These are phyloP conservation scores for Asbolus verrucosus DNA, from an alignment of 1,140 invertebrate species.

Conservation along the genomic window DNA sequence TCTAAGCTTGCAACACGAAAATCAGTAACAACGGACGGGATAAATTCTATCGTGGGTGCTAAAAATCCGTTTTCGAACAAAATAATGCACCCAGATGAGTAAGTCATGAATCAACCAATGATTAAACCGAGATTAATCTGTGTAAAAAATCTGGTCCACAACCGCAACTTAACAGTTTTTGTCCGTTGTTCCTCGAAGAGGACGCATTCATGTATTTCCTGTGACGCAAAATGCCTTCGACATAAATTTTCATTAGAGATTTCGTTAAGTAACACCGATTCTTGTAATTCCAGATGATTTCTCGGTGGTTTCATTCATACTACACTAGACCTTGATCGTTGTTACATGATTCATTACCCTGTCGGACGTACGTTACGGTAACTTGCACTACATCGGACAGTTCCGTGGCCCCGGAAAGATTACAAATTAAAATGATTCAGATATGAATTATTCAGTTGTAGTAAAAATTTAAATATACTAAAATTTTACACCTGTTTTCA, in stretches of 20 bases:
- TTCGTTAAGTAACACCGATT: conserved; percentile 19
- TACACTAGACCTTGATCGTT: conserved; percentile 24
- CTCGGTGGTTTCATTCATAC: conserved; percentile 29
- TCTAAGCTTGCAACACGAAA: neutral
- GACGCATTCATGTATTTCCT: conserved; percentile 17
- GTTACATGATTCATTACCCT: conserved; percentile 32
- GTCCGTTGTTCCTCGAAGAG: conserved; percentile 6
- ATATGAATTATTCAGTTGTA: conserved; percentile 14
- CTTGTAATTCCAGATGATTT: conserved; percentile 25
- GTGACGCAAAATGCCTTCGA: conserved; percentile 19
- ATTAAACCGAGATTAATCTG: conserved; percentile 12
- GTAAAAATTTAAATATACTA: conserved; percentile 20
- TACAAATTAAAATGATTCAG: conserved; percentile 20
- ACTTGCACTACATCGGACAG: conserved; percentile 21
- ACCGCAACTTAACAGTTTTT: conserved; percentile 21
- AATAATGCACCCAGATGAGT: conserved; percentile 1
- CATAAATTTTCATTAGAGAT: conserved; percentile 6
- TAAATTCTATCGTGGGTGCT: neutral
- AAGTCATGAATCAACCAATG: conserved; percentile 26
- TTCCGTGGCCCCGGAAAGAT: conserved; percentile 4
- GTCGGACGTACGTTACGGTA: conserved; percentile 27
- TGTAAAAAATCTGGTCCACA: conserved; percentile 28
- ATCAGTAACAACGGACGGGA: neutral
- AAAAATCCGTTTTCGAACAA: conserved; percentile 14
- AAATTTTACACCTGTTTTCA: conserved; percentile 22